Evolutionary conservation across 2,113 vertebrate genomes (phyloP), one percentile per base, ranked within the genome.

Genomic region (Gorsachius goisagi): DNA sequence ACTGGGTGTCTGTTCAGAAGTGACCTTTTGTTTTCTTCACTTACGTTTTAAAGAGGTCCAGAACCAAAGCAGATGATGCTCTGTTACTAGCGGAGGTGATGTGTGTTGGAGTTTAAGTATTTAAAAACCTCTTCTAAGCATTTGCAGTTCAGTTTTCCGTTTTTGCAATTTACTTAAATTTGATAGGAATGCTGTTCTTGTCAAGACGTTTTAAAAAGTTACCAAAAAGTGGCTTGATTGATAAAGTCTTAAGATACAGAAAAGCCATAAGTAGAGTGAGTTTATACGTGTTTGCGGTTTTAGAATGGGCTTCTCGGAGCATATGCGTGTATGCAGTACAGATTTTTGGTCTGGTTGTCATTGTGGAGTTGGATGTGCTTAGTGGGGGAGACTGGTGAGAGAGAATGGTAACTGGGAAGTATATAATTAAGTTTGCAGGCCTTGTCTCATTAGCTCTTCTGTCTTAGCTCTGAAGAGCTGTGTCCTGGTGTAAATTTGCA

Each of bases 401-500:
- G 85, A 55, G 56, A 80, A 33, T 52, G 68, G 55, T 83, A 33
- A 32, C 79, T 52, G 35, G 56, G 79, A 83, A 95, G 79, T 66
- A 14, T 67, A 20, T 90, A 67, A 90, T 85, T 69, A 76, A 63
- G 52, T 69, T 84, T 92, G 75, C 85, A 88, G 72, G 56, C 63
- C 63, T 74, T 59, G 85, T 73, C 71, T 94, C 92, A 52, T 81
- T 85, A 84, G 47, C 35, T 88, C 28, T 66, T 88, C 68, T 52
- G 62, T 73, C 75, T 90, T 63, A 45, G 49, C 50, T 90, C 64
- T 56, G 76, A 49, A 71, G 59, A 83, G 95, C 76, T 92, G 41
- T 83, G 90, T 71, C 90, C 50, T 78, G 49, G 63, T 88, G 52
- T 52, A 53, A 47, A 75, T 93, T 94, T 93, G 88, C 88, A 89